Conservation (phyloP, 2,797 vertebrate species). For the Coregonus ussuriensis region DNA sequence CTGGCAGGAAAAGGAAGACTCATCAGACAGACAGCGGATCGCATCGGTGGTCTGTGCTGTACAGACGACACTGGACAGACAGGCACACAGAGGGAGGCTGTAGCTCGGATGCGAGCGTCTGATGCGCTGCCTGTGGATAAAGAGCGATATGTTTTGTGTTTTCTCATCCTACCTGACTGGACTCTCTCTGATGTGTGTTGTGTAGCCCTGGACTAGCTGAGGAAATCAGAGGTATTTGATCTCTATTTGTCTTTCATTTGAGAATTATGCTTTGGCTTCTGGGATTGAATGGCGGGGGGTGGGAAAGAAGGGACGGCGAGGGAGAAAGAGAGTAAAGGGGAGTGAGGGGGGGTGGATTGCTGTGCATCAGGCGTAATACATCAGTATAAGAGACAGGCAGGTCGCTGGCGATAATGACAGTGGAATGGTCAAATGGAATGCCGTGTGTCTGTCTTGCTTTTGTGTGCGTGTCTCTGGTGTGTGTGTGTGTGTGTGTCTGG, state of each 20-base stretch:
- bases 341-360: conserved; percentile 17
- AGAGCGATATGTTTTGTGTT: conserved; percentile 43
- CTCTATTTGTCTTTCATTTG: conserved; percentile 23
- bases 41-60: conserved; percentile 40
- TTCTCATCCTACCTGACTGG: conserved; percentile 62
- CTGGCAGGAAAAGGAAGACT: conserved; percentile 24
- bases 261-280: conserved; percentile 19
- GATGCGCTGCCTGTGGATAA: conserved; percentile 57
- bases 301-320: conserved; percentile 36
- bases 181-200: conserved; percentile 52
- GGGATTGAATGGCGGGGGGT: conserved; percentile 59
- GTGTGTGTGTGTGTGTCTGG: conserved; percentile 53
- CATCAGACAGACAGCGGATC: conserved; percentile 65
- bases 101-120: conserved; percentile 33
- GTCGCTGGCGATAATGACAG: conserved; percentile 69
- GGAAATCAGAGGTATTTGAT: conserved; percentile 63
- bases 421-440: conserved; percentile 71
- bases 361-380: conserved; percentile 61
- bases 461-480: conserved; percentile 25
- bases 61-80: conserved; percentile 60
- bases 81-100: conserved; percentile 38
- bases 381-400: conserved; percentile 57
- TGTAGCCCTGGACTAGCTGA: conserved; percentile 46
- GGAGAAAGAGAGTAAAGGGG: too few relatives aligned
- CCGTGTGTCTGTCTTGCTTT: conserved; percentile 50